phyloP scores from a whole-genome alignment of 2,888 invertebrate genomes.

The Chalcosyrphus nemorum region DNA sequence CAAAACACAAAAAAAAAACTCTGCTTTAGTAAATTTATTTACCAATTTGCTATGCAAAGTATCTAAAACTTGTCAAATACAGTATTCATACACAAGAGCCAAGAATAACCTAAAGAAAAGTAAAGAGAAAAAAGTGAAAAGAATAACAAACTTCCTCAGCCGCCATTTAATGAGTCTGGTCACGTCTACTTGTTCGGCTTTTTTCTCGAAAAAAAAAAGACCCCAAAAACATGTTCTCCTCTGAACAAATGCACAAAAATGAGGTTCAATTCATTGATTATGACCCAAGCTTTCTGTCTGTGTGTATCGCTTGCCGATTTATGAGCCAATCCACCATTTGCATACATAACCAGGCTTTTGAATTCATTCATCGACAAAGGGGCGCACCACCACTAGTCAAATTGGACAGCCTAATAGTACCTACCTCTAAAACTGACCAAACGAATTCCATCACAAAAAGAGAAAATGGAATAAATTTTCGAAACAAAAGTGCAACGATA shows the following conservation, averaged over 20 bases:
- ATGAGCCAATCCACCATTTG: slow-evolving; percentile 60
- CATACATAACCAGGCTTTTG: slow-evolving; percentile 53
- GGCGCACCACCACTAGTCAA: slow-evolving; percentile 2
- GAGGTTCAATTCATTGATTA: slow-evolving; percentile 62
- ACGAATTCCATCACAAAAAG: slow-evolving; percentile 33
- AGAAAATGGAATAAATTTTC: slow-evolving; percentile 56
- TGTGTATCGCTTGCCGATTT: slow-evolving; percentile 33
- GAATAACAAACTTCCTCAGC: slow-evolving; percentile 14
- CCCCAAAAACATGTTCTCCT: background rate
- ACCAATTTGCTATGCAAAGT: slow-evolving; percentile 32
- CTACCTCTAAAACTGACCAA: background rate
- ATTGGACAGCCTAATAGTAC: slow-evolving; percentile 12
- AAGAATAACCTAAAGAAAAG: slow-evolving; percentile 32
- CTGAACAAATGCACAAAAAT: slow-evolving; percentile 43
- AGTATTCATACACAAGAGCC: background rate
- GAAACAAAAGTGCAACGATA: slow-evolving; percentile 26
- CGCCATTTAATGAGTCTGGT: slow-evolving; percentile 19
- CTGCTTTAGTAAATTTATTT: slow-evolving; percentile 43
- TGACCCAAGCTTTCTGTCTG: slow-evolving; percentile 24
- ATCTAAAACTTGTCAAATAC: slow-evolving; percentile 9
- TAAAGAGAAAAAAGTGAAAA: slow-evolving; percentile 65
- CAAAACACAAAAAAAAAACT: background rate
- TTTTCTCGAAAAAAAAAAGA: background rate
- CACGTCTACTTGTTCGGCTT: slow-evolving; percentile 27
- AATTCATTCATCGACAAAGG: slow-evolving; percentile 12